Percentiles rank a stretch among this genome's conserved stretches.
phyloP scores from a whole-genome alignment of 2,113 vertebrate genomes.

The Penelope pileata region DNA sequence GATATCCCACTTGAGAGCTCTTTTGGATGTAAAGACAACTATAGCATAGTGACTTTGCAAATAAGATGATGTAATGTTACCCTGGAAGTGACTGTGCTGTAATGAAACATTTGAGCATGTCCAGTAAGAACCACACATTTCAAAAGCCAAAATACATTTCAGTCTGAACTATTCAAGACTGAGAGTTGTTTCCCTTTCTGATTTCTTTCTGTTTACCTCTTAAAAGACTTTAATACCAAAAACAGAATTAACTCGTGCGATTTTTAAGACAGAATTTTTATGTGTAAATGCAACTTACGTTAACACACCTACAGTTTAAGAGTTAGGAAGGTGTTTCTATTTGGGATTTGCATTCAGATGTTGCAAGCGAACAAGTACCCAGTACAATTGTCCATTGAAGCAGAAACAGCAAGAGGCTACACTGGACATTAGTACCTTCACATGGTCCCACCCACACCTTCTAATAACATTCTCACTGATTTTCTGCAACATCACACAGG shows the following conservation, averaged over 20 bases:
- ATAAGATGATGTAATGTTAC: constrained; percentile 23
- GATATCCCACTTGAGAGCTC: constrained; percentile 48
- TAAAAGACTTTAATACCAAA: not conserved
- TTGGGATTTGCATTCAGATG: not conserved
- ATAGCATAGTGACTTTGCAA: constrained; percentile 37
- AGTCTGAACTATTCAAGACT: not conserved
- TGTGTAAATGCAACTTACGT: not conserved
- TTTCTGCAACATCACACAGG: not conserved
- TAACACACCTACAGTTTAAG: not conserved
- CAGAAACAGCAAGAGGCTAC: not conserved
- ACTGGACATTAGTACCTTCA: not conserved
- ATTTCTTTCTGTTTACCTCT: not conserved
- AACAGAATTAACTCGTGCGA: not conserved
- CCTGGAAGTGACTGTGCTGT: not conserved
- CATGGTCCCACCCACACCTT: not conserved
- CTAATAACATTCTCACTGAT: not conserved
- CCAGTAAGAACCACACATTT: not conserved
- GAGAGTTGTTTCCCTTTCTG: not conserved
- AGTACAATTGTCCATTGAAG: not conserved
- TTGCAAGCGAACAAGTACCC: not conserved
- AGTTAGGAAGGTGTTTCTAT: not conserved
- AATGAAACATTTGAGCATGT: not conserved
- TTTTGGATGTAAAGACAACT: constrained; percentile 26
- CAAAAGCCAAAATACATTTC: not conserved
- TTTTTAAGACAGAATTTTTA: not conserved